These are phyloP conservation scores for Neolamprologus hecqui DNA, from an alignment of 2,113 vertebrate genomes.

Conservation along the genomic window DNA sequence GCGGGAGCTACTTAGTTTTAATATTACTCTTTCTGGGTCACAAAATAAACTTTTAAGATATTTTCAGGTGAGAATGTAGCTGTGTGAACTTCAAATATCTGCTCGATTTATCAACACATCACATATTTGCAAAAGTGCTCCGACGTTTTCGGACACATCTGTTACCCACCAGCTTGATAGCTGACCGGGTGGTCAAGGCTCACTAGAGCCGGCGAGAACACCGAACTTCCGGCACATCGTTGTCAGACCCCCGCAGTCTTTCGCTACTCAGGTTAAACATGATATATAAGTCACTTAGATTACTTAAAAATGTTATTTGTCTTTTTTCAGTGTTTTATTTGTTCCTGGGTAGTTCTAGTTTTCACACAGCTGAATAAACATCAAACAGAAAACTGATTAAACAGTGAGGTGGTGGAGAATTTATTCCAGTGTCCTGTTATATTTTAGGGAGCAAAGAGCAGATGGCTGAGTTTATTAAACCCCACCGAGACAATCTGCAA, in stretches of 20 bases:
- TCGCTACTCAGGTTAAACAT: not conserved
- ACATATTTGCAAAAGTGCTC: not conserved
- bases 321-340: not conserved
- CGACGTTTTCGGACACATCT: not conserved
- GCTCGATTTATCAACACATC: not conserved
- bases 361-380: not conserved
- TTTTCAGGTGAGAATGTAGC: not conserved
- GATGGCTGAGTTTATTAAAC: not conserved
- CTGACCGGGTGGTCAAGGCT: not conserved
- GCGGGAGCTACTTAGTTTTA: not conserved
- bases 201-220: not conserved
- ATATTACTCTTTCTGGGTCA: not conserved
- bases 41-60: not conserved
- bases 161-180: not conserved
- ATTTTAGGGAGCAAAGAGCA: not conserved
- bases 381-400: not conserved
- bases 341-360: not conserved
- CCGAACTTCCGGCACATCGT: not conserved
- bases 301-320: not conserved
- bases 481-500: not conserved
- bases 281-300: not conserved
- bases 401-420: not conserved
- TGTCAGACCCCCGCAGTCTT: not conserved
- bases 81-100: not conserved
- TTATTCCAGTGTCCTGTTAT: not conserved